Percentiles rank a stretch among this genome's conserved stretches.
phyloP scores from a whole-genome alignment of 2,797 vertebrate species.

The Fistularia tabacaria region DNA sequence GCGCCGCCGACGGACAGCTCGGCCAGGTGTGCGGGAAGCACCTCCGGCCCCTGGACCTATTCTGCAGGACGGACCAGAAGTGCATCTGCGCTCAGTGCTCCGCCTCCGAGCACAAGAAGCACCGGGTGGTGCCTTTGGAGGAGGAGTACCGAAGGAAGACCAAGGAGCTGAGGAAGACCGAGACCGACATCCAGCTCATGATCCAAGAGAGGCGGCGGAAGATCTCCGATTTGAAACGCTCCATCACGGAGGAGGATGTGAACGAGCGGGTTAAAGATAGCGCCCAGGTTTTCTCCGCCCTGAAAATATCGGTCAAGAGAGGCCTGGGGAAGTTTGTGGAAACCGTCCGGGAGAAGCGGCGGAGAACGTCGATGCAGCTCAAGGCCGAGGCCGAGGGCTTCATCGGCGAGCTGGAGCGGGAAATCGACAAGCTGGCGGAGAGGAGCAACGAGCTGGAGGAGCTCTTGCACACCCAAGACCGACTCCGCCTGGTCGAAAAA shows the following conservation, averaged over 20 bases:
- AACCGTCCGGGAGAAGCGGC: conserved; percentile 8
- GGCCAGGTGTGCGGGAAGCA: conserved; percentile 46
- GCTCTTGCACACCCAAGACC: conserved; percentile 11
- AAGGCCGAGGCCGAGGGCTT: conserved; percentile 5
- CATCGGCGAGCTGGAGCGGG: conserved; percentile 13
- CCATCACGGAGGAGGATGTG: too few relatives aligned
- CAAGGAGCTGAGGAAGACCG: conserved; percentile 10
- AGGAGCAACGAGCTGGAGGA: conserved; percentile 5
- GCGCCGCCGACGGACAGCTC: neutral
- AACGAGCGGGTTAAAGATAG: too few relatives aligned
- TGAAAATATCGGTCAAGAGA: neutral
- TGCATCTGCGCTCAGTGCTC: conserved; percentile 38
- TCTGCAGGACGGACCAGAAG: conserved; percentile 31
- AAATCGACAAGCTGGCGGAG: conserved; percentile 7
- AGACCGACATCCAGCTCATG: neutral
- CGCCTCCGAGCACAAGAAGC: conserved; percentile 15
- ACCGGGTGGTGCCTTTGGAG: conserved; percentile 33
- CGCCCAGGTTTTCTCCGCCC: too few relatives aligned
- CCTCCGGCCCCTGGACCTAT: conserved; percentile 37
- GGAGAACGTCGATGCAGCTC: neutral
- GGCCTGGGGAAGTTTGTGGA: neutral
- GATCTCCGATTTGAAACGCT: conserved; percentile 7
- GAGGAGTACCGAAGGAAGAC: conserved; percentile 21
- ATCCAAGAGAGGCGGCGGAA: conserved; percentile 21
- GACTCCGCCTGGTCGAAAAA: conserved; percentile 9